Base-by-base conservation (phyloP, 2,113 vertebrate genomes). In the Eurypyga helias region DNA sequence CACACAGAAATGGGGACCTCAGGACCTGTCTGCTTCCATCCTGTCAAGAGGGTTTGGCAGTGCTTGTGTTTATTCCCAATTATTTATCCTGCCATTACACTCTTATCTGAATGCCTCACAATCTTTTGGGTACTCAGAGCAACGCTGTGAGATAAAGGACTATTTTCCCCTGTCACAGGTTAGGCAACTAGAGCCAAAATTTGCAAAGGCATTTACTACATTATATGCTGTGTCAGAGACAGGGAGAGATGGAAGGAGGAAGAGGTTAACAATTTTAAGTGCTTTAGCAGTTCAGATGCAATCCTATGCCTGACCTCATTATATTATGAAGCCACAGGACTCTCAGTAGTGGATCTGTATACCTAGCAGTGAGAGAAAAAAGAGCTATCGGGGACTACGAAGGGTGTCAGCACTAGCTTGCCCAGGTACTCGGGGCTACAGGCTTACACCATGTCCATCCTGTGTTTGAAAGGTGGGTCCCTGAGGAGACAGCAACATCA, bases 61-160 rank as follows among this genome's bases (percentile, higher is more conserved):
- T 28, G 28, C 17, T 61, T 85, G 13, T 93, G 62, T 80, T 90
- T 87, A 83, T 83, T 85, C 25, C 16, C 25, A 33, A 49, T 60
- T 88, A 73, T 85, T 92, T 73, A 69, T 89, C 73, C 52, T 83
- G 41, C 73, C 71, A 70, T 88, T 90, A 60, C 3, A 1, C 58
- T 72, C 31, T 76, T 93, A 93, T 95, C 90, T 62, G 70, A 94
- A 82, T 41, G 41, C 25, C 41, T 87, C 58, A 85, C 54, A 83
- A 54, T 90, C 41, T 93, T 91, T 69, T 45, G 58, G 31, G 28
- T 80, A 29, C 66, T 73, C 57, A 83, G 46, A 83, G 54, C 13
- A 77, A 49, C 3, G 0, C 38, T 83, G 62, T 85, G 70, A 88
- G 75, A 88, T 86, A 96, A 92, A 93, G 49, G 19, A 70, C 58